These are phyloP conservation scores for Serripes groenlandicus DNA, from an alignment of 2,888 invertebrate genomes.

Conservation along the genomic window DNA sequence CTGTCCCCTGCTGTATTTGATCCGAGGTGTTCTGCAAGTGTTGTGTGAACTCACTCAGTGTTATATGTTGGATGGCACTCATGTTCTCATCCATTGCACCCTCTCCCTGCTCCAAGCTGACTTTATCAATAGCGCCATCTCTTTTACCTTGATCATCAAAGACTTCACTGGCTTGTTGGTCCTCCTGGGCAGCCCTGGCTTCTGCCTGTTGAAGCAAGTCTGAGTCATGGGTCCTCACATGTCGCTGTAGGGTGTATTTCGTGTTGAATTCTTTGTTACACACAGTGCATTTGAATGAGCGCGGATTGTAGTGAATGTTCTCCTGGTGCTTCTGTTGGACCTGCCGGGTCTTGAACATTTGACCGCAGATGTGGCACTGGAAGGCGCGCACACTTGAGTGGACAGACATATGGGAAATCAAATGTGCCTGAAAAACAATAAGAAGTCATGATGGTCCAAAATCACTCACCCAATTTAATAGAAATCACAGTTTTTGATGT, in stretches of 20 bases:
- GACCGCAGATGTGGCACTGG: conserved; percentile 88
- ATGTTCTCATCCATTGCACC: conserved; percentile 61
- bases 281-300: conserved; percentile 82
- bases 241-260: conserved; percentile 85
- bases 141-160: conserved; percentile 37
- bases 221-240: conserved; percentile 82
- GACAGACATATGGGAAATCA: conserved; percentile 84
- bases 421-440: conserved; percentile 81
- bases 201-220: neutral
- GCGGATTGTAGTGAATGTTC: conserved; percentile 86
- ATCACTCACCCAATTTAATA: too few species aligned
- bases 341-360: conserved; percentile 87
- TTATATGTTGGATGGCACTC: conserved; percentile 64
- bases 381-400: conserved; percentile 87
- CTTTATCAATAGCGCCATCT: neutral
- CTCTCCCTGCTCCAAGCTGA: neutral
- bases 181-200: neutral
- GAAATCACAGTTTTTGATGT: too few species aligned
- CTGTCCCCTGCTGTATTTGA: conserved; percentile 39
- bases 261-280: conserved; percentile 86
- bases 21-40: conserved; percentile 30
- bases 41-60: conserved; percentile 42
- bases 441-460: too few species aligned
- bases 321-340: conserved; percentile 86
- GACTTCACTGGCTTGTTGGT: neutral